Base-by-base conservation (phyloP, 1,140 invertebrate genomes). In the Bombyx mandarina region DNA sequence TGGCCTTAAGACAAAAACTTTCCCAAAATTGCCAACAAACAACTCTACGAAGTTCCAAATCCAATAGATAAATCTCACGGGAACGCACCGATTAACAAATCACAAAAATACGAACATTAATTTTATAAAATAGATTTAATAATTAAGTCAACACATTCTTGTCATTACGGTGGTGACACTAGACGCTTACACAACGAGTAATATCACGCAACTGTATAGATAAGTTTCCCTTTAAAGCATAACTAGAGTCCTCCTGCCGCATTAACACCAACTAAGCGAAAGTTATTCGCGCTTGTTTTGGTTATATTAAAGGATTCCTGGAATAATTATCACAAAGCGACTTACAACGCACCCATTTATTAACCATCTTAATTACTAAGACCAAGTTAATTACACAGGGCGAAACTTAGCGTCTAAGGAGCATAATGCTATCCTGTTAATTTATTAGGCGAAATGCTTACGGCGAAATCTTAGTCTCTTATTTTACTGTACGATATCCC, bases 361-460 rank as follows among this genome's bases (percentile, higher is more conserved):
- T 86, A 83, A 82, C 77, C 76, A 82, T 83, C 80, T 82, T 82
- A 81, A 86, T 86, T 82, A 79, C 80, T 74, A 75, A 82, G 79
- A 71, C 77, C 72, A 77, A 83, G 73, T 82, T 86, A 84, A 84
- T 84, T 82, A 83, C 73, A 73, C 61, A 61, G 68, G 71, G 71
- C 77, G 77, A 81, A 85, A 85, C 79, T 85, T 85, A 78, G 64
- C 78, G 75, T 65, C 73, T 82, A 80, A 74, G 75, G 77, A 80
- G 71, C 70, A 35, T 35, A 35, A 35, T 35, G 70, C 73, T 78
- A 79, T 78, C 75, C 79, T 73, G 69, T 78, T 82, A 82, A 84
- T 82, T 81, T 82, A 77, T 67, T 73, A 73, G 43, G 57, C 61
- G 69, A 75, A 68, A 65, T 66, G 70, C 63, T 76, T 73, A 69